Percentiles rank a stretch among this genome's conserved stretches.
These are phyloP conservation scores for Tetheella fluctuosa DNA, from an alignment of 2,888 invertebrate genomes.

Conservation along the genomic window DNA sequence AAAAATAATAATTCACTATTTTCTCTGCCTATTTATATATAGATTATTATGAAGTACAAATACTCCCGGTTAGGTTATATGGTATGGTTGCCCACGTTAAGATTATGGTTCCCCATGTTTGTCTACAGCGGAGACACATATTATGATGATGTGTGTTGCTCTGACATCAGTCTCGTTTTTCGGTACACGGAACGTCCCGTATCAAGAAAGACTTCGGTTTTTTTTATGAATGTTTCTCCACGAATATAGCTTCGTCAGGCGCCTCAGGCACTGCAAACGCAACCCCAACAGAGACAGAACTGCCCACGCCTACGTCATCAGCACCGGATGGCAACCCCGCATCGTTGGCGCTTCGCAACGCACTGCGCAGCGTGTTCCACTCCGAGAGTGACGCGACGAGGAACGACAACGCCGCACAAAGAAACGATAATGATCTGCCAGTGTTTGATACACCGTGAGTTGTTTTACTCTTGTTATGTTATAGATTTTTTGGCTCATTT, in stretches of 20 bases:
- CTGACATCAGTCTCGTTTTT: too few relatives aligned
- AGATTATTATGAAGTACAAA: too few relatives aligned
- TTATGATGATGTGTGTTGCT: too few relatives aligned
- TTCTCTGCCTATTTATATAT: too few relatives aligned
- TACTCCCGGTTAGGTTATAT: too few relatives aligned
- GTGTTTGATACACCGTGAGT: conserved; percentile 73
- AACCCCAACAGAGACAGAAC: conserved; percentile 71
- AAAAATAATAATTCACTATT: too few relatives aligned
- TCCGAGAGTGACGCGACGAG: conserved; percentile 53
- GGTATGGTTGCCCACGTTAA: too few relatives aligned
- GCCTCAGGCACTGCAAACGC: conserved; percentile 53
- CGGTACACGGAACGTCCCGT: too few relatives aligned
- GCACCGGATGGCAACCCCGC: conserved; percentile 62
- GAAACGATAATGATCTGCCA: conserved; percentile 61
- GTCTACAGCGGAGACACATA: too few relatives aligned
- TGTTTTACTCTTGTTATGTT: neutral
- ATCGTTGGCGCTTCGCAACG: conserved; percentile 70
- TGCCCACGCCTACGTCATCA: conserved; percentile 73
- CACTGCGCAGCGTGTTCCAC: conserved; percentile 72
- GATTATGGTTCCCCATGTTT: too few relatives aligned
- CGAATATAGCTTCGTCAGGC: conserved; percentile 36
- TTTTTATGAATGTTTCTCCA: conserved; percentile 13
- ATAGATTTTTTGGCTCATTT: too few relatives aligned
- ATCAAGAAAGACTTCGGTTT: too few relatives aligned
- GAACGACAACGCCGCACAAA: conserved; percentile 48